Evolutionary conservation across 2,888 invertebrate species (phyloP), one percentile per base, ranked within the genome.

Genomic region (Tanypteryx hageni): DNA sequence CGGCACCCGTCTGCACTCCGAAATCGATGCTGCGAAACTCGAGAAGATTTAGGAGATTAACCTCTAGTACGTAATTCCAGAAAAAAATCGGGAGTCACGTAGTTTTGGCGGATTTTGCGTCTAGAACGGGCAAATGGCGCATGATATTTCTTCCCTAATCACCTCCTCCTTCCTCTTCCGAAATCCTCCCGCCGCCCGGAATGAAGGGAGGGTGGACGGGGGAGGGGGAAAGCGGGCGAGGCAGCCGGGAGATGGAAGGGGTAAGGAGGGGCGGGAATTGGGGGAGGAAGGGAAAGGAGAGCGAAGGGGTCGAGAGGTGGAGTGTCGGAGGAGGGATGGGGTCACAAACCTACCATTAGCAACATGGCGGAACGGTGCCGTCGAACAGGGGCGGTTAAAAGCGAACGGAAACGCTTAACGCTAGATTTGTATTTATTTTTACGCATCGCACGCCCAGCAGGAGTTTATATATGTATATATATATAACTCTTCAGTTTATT

Each of bases 131-230:
- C 0, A 22, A 76, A 76, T 76, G 76, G 76, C 11, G 22, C 76
- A 76, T 76, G 68, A 68, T 68, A 27, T 76, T 27, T 76, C 76
- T 76, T 76, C 27, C 76, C 27, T 76, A 76, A 76, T 76, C 76
- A 76, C 76, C 76, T 44, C 27, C 13, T 76, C n/a, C 68, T 68
- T n/a, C 68, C 64, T 64, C 14, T n/a, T 7, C 16, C 16, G 76
- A 22, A 22, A 22, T 11, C 76, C 44, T 44, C 5, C 44, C 44
- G 44, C 44, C 44, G 44, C 44, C 44, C 5, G 3, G 44, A 44
- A 1, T 44, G 44, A 44, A 5, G 44, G 44, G n/a, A n/a, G 44
- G 44, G 1, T 44, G 44, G 44, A 5, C 44, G 5, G 44, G 44
- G 44, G 44, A 44, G 44, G 44, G 44, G 44, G 44, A 5, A 44